phyloP scores from a whole-genome alignment of 1,140 invertebrate species.

The Oncopodura yosiiana region DNA sequence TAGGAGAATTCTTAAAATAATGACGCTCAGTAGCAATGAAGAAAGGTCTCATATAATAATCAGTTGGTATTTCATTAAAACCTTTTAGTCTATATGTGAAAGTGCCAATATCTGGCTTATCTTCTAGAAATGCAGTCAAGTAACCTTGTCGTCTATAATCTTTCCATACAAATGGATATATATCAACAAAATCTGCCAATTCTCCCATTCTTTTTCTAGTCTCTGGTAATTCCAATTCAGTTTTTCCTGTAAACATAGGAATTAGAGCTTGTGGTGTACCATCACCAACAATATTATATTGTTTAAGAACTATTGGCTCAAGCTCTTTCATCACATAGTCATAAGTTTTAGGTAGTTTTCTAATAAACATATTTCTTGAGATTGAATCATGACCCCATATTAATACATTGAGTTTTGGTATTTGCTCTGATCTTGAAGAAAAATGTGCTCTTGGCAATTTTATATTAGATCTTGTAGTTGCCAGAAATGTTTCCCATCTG shows the following conservation, averaged over 20 bases:
- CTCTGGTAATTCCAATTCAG: constrained; percentile 76
- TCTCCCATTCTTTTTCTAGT: constrained; percentile 61
- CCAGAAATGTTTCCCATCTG: constrained; percentile 11
- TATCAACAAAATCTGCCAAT: constrained; percentile 58
- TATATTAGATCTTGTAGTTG: constrained; percentile 1
- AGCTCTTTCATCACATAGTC: constrained; percentile 60
- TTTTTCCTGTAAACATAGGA: constrained; percentile 79
- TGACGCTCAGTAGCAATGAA: constrained; percentile 51
- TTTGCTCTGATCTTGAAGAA: constrained; percentile 25
- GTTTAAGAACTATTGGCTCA: constrained; percentile 59
- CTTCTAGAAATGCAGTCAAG: constrained; percentile 72
- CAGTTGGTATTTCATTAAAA: constrained; percentile 70
- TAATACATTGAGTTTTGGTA: constrained; percentile 61
- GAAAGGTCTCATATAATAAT: constrained; percentile 81
- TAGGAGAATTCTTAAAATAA: constrained; percentile 35
- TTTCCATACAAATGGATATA: constrained; percentile 74
- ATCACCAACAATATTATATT: constrained; percentile 88
- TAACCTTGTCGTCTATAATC: constrained; percentile 60
- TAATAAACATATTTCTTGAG: constrained; percentile 72
- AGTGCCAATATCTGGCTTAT: constrained; percentile 69
- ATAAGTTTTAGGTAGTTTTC: constrained; percentile 73
- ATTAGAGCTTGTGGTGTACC: constrained; percentile 87
- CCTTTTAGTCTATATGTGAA: constrained; percentile 86
- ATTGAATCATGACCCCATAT: constrained; percentile 88
- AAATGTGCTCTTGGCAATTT: neutral